These are phyloP conservation scores for Mythimna vitellina DNA, from an alignment of 2,888 invertebrate genomes.

Conservation along the genomic window DNA sequence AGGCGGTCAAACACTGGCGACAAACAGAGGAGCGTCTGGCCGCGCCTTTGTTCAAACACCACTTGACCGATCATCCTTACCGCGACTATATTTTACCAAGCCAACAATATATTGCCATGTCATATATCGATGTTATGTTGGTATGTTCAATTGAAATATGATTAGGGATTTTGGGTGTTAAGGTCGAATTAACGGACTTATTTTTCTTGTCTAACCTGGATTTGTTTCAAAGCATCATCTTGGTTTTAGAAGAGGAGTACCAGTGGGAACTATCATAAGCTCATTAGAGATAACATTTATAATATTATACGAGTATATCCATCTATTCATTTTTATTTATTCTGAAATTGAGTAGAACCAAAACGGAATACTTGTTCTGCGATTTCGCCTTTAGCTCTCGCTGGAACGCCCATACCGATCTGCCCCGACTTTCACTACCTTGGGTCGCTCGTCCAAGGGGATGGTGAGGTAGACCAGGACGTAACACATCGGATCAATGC, in stretches of 20 bases:
- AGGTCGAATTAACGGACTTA: background rate
- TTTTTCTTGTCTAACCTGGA: background rate
- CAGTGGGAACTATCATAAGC: background rate
- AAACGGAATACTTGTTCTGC: too few relatives aligned
- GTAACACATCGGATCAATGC: too few relatives aligned
- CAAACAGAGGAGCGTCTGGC: conserved; percentile 85
- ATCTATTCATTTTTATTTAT: too few relatives aligned
- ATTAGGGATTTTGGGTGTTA: conserved; percentile 1
- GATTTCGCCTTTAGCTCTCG: too few relatives aligned
- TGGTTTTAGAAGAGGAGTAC: background rate
- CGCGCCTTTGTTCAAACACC: conserved; percentile 82
- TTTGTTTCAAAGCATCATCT: background rate
- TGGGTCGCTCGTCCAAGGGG: too few relatives aligned
- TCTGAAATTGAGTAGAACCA: too few relatives aligned
- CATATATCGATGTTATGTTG: conserved; percentile 51
- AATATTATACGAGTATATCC: too few relatives aligned
- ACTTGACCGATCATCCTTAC: conserved; percentile 86
- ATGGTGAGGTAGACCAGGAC: too few relatives aligned
- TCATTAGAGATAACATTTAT: background rate
- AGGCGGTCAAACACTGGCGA: conserved; percentile 81
- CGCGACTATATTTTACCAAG: conserved; percentile 70
- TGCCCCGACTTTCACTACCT: too few relatives aligned
- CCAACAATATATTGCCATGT: conserved; percentile 48
- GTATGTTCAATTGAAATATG: conserved; percentile 37
- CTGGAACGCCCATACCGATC: too few relatives aligned